Base-by-base conservation (phyloP, 2,113 vertebrate genomes). In the Cathartes aura region DNA sequence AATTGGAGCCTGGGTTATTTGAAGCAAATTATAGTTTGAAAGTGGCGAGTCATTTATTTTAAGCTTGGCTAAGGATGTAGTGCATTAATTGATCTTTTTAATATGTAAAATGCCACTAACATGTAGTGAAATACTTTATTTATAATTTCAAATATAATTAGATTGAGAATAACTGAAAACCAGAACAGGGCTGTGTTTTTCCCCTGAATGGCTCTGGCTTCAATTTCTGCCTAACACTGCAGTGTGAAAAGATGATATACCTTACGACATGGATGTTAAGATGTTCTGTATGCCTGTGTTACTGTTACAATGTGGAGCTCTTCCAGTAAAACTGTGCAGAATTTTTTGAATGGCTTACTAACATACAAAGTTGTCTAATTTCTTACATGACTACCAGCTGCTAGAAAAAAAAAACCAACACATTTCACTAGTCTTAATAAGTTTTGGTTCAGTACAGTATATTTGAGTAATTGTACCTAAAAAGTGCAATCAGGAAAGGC, bases 1-100 rank as follows among this genome's bases (percentile, higher is more conserved):
- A 79, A 90, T 89, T 72, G n/a, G 53, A 81, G 67, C 87, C 73
- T 86, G 6, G 82, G 82, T 82, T 81, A 64, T 90, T 76, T 90
- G 79, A 80, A 82, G 59, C 48, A 94, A 97, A 95, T 97, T 92
- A 87, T 10, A 88, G 71, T 63, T 95, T 90, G 56, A 87, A 93
- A 92, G 34, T 42, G 67, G 32, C 11, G 4, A 87, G 62, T 90
- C 14, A 64, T 93, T 93, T 88, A 76, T 78, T 95, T 73, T 94
- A 75, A 74, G 71, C 38, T 96, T 91, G 73, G 36, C 68, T 70
- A 43, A 76, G 55, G 64, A 55, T 85, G 36, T 43, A 62, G 29
- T 70, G 38, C 59, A 40, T 95, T 96, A 87, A 90, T 85, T 96
- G 38, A 75, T 93, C 52, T 38, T 82, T 75, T 82, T 88, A 93